Evolutionary conservation across 2,113 vertebrate species (phyloP), one percentile per base, ranked within the genome.

Genomic region (Eubucco bourcierii): DNA sequence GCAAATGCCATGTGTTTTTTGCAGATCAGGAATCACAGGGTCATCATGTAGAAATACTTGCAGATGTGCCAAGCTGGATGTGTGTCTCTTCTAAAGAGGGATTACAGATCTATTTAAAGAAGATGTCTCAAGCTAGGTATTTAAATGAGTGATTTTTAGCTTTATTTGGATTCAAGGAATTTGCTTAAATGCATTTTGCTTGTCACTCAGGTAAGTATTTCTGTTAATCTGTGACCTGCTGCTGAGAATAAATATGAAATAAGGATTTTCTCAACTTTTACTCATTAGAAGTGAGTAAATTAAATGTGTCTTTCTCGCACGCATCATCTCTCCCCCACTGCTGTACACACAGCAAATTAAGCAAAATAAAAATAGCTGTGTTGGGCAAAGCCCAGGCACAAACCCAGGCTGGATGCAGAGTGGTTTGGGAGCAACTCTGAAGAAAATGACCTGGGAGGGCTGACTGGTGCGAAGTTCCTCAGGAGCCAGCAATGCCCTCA

Each of bases 141-240:
- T 95, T 84, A 60, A 84, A 80, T 17, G 9, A 70, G 92, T 66
- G 61, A 87, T 58, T 78, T 44, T 15, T 10, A 96, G 93, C 46
- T 84, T 85, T 82, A 63, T 2, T 59, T 17, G 84, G 75, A 90
- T 34, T 79, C 7, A 58, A 7, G 31, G 68, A 79, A 93, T 79
- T 78, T 88, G 39, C 63, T 37, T 89, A 87, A 73, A 50, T 72
- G 64, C 33, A 55, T 52, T 88, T 95, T 87, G 67, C 56, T 71
- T 71, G 70, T 58, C 53, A 88, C 18, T 91, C 74, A 53, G 25
- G 61, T 84, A 75, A 56, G 47, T 77, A 74, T 59, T 94, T 71
- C 84, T 86, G 68, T 37, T 96, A 87, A 91, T 80, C 73, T 78
- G 59, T 78, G 89, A 47, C 79, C 60, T 86, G 87, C 53, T 68